phyloP scores from a whole-genome alignment of 2,113 vertebrate genomes.

The Sebastes schlegelii region DNA sequence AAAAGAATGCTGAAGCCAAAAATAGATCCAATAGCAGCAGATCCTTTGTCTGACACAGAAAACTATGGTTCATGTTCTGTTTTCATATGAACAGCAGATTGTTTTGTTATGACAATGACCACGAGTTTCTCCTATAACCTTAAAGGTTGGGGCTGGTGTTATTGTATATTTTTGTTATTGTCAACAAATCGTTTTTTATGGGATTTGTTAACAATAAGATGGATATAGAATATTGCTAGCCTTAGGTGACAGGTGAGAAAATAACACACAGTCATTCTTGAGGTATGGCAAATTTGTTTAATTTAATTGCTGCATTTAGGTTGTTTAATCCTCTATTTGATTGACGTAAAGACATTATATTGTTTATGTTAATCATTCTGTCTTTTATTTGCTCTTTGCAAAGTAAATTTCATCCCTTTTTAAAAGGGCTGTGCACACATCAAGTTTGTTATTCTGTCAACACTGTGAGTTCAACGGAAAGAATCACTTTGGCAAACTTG shows the following conservation, averaged over 20 bases:
- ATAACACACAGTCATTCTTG: not conserved
- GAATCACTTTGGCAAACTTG: constrained; percentile 75
- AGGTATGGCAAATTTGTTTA: not conserved
- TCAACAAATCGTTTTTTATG: not conserved
- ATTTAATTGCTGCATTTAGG: not conserved
- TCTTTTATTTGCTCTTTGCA: constrained; percentile 15
- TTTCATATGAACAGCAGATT: not conserved
- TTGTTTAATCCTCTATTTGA: constrained; percentile 6
- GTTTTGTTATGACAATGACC: not conserved
- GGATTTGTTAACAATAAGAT: not conserved
- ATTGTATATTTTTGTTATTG: not conserved
- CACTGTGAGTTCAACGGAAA: constrained; percentile 50
- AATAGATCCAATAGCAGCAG: not conserved
- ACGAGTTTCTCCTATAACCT: not conserved
- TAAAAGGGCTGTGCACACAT: constrained; percentile 37
- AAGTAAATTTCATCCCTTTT: constrained; percentile 32
- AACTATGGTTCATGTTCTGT: not conserved
- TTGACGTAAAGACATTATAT: not conserved
- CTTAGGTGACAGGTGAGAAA: not conserved
- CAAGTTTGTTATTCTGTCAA: constrained; percentile 50
- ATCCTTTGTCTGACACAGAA: constrained; percentile 6
- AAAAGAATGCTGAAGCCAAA: not conserved
- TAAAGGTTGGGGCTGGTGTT: not conserved
- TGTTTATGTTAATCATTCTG: constrained; percentile 4
- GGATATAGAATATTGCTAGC: not conserved